These are phyloP conservation scores for Ceuthmochares aereus DNA, from an alignment of 2,113 vertebrate genomes.

Conservation along the genomic window DNA sequence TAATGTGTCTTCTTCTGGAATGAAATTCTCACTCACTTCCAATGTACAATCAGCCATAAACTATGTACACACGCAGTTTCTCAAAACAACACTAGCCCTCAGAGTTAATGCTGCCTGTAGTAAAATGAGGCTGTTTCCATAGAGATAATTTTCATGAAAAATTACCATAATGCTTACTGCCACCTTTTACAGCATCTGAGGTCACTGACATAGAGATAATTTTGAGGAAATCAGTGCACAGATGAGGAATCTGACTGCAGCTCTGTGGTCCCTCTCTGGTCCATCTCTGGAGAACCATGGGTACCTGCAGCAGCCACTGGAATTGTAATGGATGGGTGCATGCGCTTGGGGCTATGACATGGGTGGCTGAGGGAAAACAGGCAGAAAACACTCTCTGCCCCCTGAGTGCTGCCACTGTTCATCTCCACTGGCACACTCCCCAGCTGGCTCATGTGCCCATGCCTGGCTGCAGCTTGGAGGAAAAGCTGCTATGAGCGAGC, in stretches of 20 bases:
- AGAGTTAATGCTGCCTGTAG: background rate
- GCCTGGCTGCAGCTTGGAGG: background rate
- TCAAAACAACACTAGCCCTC: background rate
- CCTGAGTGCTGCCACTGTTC: accelerated
- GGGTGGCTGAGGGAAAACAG: background rate
- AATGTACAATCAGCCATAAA: background rate
- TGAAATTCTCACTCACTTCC: background rate
- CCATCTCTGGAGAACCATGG: background rate
- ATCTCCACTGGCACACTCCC: background rate
- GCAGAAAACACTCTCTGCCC: background rate
- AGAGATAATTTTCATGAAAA: background rate
- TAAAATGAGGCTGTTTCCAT: background rate
- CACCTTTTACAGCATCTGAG: background rate
- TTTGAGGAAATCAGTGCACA: background rate
- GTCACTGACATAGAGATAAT: background rate
- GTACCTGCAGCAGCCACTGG: background rate
- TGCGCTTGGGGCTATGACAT: accelerated
- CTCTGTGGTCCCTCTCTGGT: accelerated
- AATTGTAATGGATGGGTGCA: background rate
- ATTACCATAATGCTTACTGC: background rate
- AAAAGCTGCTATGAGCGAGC: background rate
- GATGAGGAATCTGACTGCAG: background rate
- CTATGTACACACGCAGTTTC: background rate
- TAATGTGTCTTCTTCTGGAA: background rate
- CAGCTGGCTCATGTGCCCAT: background rate